A percentile compares a stretch with the other conserved stretches of the same genome.
These are phyloP conservation scores for Enteromius trimaculatus DNA, from an alignment of 2,797 vertebrate species.

Conservation along the genomic window DNA sequence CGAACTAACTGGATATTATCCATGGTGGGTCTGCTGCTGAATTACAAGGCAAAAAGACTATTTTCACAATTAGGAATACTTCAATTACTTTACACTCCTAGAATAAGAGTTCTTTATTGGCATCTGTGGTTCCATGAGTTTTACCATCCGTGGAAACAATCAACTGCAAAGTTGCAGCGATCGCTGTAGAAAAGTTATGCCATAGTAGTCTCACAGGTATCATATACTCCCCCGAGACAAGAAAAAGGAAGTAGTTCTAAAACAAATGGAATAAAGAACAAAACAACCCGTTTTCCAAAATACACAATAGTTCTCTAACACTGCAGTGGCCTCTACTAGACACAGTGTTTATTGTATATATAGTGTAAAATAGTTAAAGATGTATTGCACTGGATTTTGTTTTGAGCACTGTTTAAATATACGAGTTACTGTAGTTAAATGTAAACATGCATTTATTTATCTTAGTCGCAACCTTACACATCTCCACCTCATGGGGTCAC, in stretches of 20 bases:
- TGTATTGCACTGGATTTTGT: not conserved
- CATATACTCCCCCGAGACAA: conserved; percentile 54
- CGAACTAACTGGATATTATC: conserved; percentile 3
- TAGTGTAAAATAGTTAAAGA: not conserved
- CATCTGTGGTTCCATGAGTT: not conserved
- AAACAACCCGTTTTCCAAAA: conserved; percentile 72
- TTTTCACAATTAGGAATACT: not conserved
- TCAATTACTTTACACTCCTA: not conserved
- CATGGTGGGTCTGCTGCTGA: not conserved
- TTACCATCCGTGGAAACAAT: not conserved
- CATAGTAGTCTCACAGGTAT: conserved; percentile 61
- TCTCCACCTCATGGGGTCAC: not conserved
- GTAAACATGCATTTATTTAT: not conserved
- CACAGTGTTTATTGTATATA: not conserved
- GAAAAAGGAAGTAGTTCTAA: conserved; percentile 55
- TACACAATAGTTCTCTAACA: conserved; percentile 52
- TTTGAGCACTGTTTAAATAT: not conserved
- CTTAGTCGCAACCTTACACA: not conserved
- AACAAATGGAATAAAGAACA: conserved; percentile 55
- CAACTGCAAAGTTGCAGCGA: not conserved
- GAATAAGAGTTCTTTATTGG: not conserved
- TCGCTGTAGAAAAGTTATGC: not conserved
- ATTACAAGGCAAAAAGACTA: not conserved
- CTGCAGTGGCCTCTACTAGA: not conserved
- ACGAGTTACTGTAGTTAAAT: not conserved